These are phyloP conservation scores for Dryas iulia DNA, from an alignment of 1,140 invertebrate genomes.

Conservation along the genomic window DNA sequence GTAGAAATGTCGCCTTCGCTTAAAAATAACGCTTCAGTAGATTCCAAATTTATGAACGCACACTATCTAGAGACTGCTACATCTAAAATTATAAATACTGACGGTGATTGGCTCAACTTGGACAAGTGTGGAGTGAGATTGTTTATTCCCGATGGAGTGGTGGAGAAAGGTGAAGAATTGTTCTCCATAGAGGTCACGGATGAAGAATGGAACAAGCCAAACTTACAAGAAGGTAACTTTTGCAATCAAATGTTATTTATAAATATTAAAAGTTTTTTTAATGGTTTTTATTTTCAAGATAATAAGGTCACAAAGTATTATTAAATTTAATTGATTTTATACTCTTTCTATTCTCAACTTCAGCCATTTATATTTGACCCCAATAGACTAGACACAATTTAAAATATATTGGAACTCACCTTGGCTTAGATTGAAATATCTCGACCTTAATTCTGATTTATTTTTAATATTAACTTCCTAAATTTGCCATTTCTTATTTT, in stretches of 20 bases:
- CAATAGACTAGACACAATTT: background rate
- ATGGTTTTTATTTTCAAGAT: too few species aligned
- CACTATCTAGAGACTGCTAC: slow-evolving; percentile 56
- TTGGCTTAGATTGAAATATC: slow-evolving; percentile 9
- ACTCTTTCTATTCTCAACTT: background rate
- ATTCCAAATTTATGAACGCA: slow-evolving; percentile 75
- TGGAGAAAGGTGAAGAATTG: slow-evolving; percentile 83
- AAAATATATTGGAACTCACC: background rate
- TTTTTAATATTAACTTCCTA: background rate
- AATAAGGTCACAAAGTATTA: too few species aligned
- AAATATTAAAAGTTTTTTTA: too few species aligned
- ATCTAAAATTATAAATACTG: slow-evolving; percentile 70
- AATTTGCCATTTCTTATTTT: slow-evolving; percentile 5
- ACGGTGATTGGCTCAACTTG: slow-evolving; percentile 83
- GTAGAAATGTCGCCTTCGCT: slow-evolving; percentile 73
- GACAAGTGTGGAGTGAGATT: slow-evolving; percentile 85
- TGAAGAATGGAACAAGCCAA: slow-evolving; percentile 85
- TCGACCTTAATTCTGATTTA: slow-evolving; percentile 27
- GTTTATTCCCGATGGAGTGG: slow-evolving; percentile 85
- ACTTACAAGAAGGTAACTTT: slow-evolving; percentile 83
- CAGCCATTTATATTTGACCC: background rate
- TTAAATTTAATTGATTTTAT: too few species aligned
- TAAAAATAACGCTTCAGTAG: slow-evolving; percentile 82
- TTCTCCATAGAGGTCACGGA: slow-evolving; percentile 86
- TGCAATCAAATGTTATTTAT: background rate